Percentiles rank a stretch among this genome's conserved stretches.
phyloP scores from a whole-genome alignment of 2,888 invertebrate species.

The Eupithecia subfuscata region DNA sequence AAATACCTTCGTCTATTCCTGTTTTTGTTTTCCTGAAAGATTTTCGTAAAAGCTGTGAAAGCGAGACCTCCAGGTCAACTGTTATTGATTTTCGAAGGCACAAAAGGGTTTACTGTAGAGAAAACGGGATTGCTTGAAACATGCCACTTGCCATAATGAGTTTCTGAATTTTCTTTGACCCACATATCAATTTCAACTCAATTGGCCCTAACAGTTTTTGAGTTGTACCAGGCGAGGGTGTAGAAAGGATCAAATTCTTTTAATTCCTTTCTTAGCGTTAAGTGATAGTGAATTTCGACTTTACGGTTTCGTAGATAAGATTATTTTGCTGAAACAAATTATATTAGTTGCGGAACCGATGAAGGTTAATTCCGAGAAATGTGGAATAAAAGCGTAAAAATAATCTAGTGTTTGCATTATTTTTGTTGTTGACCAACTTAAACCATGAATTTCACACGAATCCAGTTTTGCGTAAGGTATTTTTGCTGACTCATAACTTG shows the following conservation, averaged over 20 bases:
- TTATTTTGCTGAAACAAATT: slow-evolving; percentile 9
- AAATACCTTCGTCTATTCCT: not conserved
- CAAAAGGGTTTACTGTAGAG: slow-evolving; percentile 34
- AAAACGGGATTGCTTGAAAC: slow-evolving; percentile 36
- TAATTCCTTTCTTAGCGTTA: slow-evolving; percentile 17
- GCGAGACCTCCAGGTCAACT: slow-evolving; percentile 19
- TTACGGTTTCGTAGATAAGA: too few relatives aligned
- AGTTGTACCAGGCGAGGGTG: slow-evolving; percentile 36
- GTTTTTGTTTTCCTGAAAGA: not conserved
- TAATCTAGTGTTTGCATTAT: not conserved
- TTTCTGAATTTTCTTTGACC: slow-evolving; percentile 38
- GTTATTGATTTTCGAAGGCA: slow-evolving; percentile 31
- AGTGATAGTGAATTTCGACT: slow-evolving; percentile 8
- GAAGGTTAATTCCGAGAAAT: slow-evolving; percentile 22
- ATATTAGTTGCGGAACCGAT: slow-evolving; percentile 11
- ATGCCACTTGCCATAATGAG: slow-evolving; percentile 36
- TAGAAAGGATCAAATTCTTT: slow-evolving; percentile 22
- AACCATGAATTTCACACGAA: not conserved
- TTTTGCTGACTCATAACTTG: not conserved
- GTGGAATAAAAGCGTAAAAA: slow-evolving; percentile 17
- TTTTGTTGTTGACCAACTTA: not conserved
- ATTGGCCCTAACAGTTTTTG: slow-evolving; percentile 39
- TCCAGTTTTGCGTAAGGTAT: not conserved
- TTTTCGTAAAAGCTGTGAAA: slow-evolving; percentile 11
- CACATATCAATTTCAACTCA: slow-evolving; percentile 39